phyloP scores from a whole-genome alignment of 2,797 vertebrate species.

The Thalassophryne amazonica region DNA sequence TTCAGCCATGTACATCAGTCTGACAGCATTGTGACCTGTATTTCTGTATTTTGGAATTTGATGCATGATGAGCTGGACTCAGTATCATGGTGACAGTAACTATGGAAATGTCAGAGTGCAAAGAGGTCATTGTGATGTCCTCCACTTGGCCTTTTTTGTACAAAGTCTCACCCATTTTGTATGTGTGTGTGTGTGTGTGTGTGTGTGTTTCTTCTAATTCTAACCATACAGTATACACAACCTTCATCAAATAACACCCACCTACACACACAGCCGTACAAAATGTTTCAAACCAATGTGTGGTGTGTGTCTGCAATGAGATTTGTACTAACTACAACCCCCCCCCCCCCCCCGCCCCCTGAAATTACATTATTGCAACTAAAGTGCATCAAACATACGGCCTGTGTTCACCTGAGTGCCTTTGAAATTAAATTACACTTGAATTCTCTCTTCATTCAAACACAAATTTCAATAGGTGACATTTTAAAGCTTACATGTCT shows the following conservation, averaged over 20 bases:
- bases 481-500: background rate
- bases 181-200: too few relatives aligned
- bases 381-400: too few relatives aligned
- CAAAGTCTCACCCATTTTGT: conserved; percentile 44
- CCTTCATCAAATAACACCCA: conserved; percentile 1
- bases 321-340: too few relatives aligned
- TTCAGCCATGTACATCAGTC: too few relatives aligned
- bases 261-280: conserved; percentile 9
- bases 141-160: conserved; percentile 56
- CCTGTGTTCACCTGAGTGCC: too few relatives aligned
- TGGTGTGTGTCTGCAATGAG: too few relatives aligned
- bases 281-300: too few relatives aligned
- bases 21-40: conserved; percentile 18
- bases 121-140: conserved; percentile 62
- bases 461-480: background rate
- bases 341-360: too few relatives aligned
- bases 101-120: conserved; percentile 62
- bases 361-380: too few relatives aligned
- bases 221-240: conserved; percentile 27
- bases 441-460: too few relatives aligned
- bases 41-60: conserved; percentile 39
- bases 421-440: too few relatives aligned
- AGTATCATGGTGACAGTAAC: conserved; percentile 70
- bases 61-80: conserved; percentile 37
- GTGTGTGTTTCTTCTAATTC: conserved; percentile 57